phyloP scores from a whole-genome alignment of 2,888 invertebrate species.

The Hypsopygia costalis region DNA sequence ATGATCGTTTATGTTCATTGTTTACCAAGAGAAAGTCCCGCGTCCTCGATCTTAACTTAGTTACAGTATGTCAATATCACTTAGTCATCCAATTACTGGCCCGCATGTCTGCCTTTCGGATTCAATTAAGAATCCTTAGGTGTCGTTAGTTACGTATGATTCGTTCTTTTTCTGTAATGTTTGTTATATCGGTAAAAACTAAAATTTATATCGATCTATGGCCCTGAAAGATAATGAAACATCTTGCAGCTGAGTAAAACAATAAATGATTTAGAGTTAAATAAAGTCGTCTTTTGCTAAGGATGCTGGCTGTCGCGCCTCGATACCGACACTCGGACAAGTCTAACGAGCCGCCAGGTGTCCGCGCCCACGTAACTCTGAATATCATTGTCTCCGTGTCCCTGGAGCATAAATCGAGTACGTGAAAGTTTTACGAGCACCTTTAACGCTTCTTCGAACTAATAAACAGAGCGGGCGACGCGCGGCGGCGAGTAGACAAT shows the following conservation, averaged over 20 bases:
- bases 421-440: conserved; percentile 79
- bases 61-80: conserved; percentile 49
- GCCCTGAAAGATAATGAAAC: not conserved
- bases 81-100: conserved; percentile 60
- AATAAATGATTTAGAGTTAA: not conserved
- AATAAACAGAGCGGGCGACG: conserved; percentile 54
- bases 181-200: too few species aligned
- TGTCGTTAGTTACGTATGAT: conserved; percentile 1
- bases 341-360: conserved; percentile 78
- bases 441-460: conserved; percentile 70
- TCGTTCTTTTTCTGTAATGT: too few species aligned
- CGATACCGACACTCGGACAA: conserved; percentile 63
- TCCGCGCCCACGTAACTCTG: conserved; percentile 71
- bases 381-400: conserved; percentile 70
- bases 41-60: conserved; percentile 30
- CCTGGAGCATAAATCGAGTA: conserved; percentile 70
- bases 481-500: conserved; percentile 59
- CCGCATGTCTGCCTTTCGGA: conserved; percentile 57
- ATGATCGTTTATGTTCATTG: conserved; percentile 26
- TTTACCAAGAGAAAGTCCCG: conserved; percentile 33
- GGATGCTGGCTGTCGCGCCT: conserved; percentile 30
- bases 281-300: conserved; percentile 13
- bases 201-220: too few species aligned
- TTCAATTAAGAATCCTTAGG: conserved; percentile 48
- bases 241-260: not conserved